These are phyloP conservation scores for Cherax quadricarinatus DNA, from an alignment of 1,140 invertebrate genomes.

Conservation along the genomic window DNA sequence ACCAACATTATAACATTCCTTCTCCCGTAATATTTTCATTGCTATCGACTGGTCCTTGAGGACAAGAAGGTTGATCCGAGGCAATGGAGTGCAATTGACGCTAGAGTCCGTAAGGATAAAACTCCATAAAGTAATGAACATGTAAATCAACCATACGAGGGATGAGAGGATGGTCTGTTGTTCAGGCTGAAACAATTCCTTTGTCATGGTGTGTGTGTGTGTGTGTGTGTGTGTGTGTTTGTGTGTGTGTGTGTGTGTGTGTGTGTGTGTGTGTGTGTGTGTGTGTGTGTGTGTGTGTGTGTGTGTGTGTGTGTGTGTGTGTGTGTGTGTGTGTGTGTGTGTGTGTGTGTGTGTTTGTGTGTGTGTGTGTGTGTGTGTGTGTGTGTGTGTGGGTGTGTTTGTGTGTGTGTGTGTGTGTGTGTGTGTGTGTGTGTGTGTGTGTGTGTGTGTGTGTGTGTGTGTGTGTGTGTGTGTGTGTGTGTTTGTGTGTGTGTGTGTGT, in stretches of 20 bases:
- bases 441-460: not conserved
- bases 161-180: not conserved
- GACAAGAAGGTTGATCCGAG: slow-evolving; percentile 7
- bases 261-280: too few relatives aligned
- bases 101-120: too few relatives aligned
- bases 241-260: too few relatives aligned
- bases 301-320: not conserved
- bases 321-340: not conserved
- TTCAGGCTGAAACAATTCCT: not conserved
- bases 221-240: too few relatives aligned
- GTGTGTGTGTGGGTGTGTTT: not conserved
- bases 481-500: too few relatives aligned
- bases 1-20: too few relatives aligned
- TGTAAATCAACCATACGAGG: not conserved
- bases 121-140: not conserved
- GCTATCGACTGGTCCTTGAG: slow-evolving; percentile 4
- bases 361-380: not conserved
- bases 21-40: not conserved
- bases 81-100: too few relatives aligned
- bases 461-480: too few relatives aligned
- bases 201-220: not conserved
- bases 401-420: too few relatives aligned
- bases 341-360: not conserved
- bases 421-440: too few relatives aligned
- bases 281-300: too few relatives aligned